Conservation (phyloP, 2,797 vertebrate genomes). For the Acanthopagrus latus region DNA sequence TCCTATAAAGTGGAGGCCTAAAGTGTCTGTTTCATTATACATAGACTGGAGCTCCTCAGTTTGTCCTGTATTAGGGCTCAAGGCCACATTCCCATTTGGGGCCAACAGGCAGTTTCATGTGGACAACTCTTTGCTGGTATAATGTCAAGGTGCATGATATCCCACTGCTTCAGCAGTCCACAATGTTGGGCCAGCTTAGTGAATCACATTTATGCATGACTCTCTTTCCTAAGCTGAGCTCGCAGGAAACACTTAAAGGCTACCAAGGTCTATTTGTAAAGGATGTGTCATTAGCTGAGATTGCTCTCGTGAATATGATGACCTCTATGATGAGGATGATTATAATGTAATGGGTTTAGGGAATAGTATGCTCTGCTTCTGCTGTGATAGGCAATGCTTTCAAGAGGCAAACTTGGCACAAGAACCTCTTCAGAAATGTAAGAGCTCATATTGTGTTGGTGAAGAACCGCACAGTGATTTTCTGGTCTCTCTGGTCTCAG, state of each 20-base stretch:
- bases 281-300: conserved; percentile 59
- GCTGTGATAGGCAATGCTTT: conserved; percentile 25
- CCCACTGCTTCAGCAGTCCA: conserved; percentile 66
- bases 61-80: neutral
- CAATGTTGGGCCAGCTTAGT: conserved; percentile 40
- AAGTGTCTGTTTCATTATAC: conserved; percentile 3
- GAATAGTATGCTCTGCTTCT: conserved; percentile 29
- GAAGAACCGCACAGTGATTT: conserved; percentile 1
- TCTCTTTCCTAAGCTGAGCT: conserved; percentile 61
- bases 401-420: conserved; percentile 30
- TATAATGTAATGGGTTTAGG: conserved; percentile 57
- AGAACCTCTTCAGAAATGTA: conserved; percentile 12
- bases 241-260: conserved; percentile 56
- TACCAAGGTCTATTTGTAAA: conserved; percentile 56
- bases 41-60: neutral
- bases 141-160: conserved; percentile 42
- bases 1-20: neutral
- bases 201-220: conserved; percentile 65
- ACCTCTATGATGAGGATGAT: conserved; percentile 56
- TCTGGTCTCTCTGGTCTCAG: neutral
- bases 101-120: conserved; percentile 20
- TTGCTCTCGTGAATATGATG: conserved; percentile 60
- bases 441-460: neutral
- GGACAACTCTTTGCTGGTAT: conserved; percentile 30
- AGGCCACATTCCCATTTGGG: neutral